A percentile compares a stretch with the other conserved stretches of the same genome.
These are phyloP conservation scores for Achatina immaculata DNA, from an alignment of 1,140 invertebrate genomes.

Conservation along the genomic window DNA sequence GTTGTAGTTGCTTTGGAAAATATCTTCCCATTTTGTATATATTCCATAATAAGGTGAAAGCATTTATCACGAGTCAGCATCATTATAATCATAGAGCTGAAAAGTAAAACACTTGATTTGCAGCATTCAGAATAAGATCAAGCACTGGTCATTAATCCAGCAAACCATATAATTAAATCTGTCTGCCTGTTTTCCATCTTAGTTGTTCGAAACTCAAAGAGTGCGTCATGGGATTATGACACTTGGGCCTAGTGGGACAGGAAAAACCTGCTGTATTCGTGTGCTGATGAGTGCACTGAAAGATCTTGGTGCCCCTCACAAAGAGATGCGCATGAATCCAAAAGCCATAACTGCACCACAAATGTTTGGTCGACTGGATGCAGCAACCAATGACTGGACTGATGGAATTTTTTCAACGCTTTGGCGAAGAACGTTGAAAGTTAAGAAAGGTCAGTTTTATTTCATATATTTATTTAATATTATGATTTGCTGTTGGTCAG, in stretches of 20 bases:
- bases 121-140: too few species aligned
- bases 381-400: constrained; percentile 98
- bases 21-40: too few species aligned
- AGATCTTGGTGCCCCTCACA: constrained; percentile 67
- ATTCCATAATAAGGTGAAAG: too few species aligned
- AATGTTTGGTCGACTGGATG: constrained; percentile 96
- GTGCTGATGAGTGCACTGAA: constrained; percentile 83
- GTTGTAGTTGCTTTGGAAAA: too few species aligned
- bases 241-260: constrained; percentile 85
- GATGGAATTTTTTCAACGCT: constrained; percentile 97
- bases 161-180: too few species aligned
- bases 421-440: constrained; percentile 93
- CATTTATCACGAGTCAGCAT: too few species aligned
- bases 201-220: constrained; percentile 94
- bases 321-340: constrained; percentile 97
- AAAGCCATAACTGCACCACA: constrained; percentile 96
- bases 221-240: constrained; percentile 97
- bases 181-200: constrained; percentile 63
- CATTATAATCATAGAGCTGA: too few species aligned
- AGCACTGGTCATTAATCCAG: too few species aligned
- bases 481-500: too few species aligned
- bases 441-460: constrained; percentile 79
- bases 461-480: too few species aligned
- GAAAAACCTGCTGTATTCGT: constrained; percentile 92
- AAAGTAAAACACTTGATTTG: too few species aligned